Base-by-base conservation (phyloP, 2,797 vertebrate genomes). In the Sebastes kiyomatsui region DNA sequence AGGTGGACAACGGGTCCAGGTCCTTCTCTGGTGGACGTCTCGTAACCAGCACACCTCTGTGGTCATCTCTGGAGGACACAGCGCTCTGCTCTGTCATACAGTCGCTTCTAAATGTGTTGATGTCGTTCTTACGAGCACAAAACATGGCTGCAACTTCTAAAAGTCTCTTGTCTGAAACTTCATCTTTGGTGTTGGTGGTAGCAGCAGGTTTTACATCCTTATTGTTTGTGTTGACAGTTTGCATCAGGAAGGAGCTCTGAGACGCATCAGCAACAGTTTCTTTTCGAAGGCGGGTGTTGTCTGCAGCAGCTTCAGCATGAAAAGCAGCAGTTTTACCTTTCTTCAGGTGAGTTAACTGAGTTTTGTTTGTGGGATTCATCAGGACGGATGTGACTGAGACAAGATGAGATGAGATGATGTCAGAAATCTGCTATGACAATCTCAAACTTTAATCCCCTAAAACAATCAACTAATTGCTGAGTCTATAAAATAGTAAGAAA, bases 1-100 rank as follows among this genome's bases (percentile, higher is more conserved):
- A 99, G 61, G 89, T 93, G 10, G 84, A 95, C 76, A 99, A 86
- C 71, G 94, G 93, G 85, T 98, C 97, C 46, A 93, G 87, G 83
- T 94, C 87, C 79, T 92, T 82, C 75, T 83, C 46, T 18, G 66
- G 71, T 13, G 54, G 72, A 68, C 18, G 61, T 88, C 88, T 86
- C 54, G 60, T 78, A 2, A 10, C 67, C 23, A 22, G 65, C 78
- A 28, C 38, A 69, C 61, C 46, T 49, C 6, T 80, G n/a, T 25
- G 72, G 54, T 27, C 1, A 9, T 86, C 72, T 52, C 58, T 70
- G 56, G 65, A 52, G 25, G 71, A 42, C 7, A 13, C 22, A 13
- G 52, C 1, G 1, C 42, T 56, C 35, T 58, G 83, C 60, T 80
- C 27, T 4, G 7, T 64, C 46, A 54, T 6, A 28, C 11, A 7